Base-by-base conservation (phyloP, 2,797 vertebrate genomes). In the Cuculus canorus region DNA sequence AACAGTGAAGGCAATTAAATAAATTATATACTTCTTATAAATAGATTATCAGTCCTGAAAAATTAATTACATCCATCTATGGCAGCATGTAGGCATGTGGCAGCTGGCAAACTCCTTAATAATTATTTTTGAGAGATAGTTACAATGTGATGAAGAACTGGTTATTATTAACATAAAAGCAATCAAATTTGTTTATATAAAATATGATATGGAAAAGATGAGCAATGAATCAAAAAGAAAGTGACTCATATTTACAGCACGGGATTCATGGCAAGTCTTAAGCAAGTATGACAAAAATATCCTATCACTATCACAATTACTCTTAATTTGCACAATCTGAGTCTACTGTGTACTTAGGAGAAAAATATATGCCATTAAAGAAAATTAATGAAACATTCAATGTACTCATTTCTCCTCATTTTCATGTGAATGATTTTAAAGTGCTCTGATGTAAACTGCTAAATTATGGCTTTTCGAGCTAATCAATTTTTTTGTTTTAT, bases 401-500 rank as follows among this genome's bases (percentile, higher is more conserved):
- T 84, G 37, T 48, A 86, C 18, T 86, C 82, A 63, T 23, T 96
- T 95, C 82, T 91, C 68, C 79, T 96, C 94, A 94, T 92, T 35
- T 96, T 88, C 70, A 82, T 88, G 65, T 93, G 96, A 97, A 97
- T 96, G 72, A 59, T 91, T 97, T 97, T 91, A 84, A 95, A 97
- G 86, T 97, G 87, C 86, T 96, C 70, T 95, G 63, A 91, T 89
- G 70, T 69, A 95, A 97, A 96, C 90, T 93, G 77, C 85, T 89
- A 97, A 97, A 97, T 96, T 70, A 96, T 82, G 97, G 71, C 77
- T 86, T 96, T 97, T 90, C 95, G 69, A 96, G 77, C 52, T 72
- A 96, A 97, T 98, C 96, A 96, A 93, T 97, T 33, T 69, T 96
- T 96, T 72, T 92, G 92, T 88, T 96, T 97, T 73, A 86, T 83